phyloP scores from a whole-genome alignment of 2,113 vertebrate genomes.

The Malurus melanocephalus region DNA sequence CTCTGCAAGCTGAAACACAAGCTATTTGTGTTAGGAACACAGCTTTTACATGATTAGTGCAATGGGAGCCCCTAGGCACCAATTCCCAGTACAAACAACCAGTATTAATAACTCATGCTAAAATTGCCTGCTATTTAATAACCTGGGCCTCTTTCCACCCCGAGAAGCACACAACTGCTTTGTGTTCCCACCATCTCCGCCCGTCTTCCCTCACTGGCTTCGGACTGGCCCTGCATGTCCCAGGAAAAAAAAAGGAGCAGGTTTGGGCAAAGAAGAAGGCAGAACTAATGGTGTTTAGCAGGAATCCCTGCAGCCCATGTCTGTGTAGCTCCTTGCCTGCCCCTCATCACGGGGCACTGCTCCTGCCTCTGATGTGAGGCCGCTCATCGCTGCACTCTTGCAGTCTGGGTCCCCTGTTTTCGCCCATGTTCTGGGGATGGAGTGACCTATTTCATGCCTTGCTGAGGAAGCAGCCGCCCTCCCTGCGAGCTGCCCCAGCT shows the following conservation, averaged over 20 bases:
- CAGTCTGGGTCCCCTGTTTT: fast-evolving
- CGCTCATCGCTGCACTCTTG: background rate
- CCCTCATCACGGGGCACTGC: fast-evolving
- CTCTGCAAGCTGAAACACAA: conserved; percentile 43
- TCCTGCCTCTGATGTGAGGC: background rate
- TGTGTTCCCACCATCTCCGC: background rate
- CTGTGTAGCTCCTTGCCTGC: background rate
- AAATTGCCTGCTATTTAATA: conserved; percentile 39
- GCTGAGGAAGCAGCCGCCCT: background rate
- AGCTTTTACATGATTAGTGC: conserved; percentile 46
- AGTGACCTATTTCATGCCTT: background rate
- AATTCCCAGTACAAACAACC: conserved; percentile 51
- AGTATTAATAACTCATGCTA: conserved; percentile 52
- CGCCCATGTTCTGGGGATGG: fast-evolving
- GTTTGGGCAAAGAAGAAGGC: background rate
- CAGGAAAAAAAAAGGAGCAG: background rate
- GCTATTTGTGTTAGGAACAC: conserved; percentile 28
- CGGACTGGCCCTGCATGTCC: background rate
- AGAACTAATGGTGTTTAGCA: fast-evolving
- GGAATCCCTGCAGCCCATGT: background rate
- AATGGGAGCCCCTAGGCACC: conserved; percentile 48
- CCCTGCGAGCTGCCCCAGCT: background rate
- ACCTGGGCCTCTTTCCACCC: conserved; percentile 35
- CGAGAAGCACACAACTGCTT: background rate
- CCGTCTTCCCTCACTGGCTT: background rate